Evolutionary conservation across 2,888 invertebrate genomes (phyloP).

Genomic region (Agrotis segetum): DNA sequence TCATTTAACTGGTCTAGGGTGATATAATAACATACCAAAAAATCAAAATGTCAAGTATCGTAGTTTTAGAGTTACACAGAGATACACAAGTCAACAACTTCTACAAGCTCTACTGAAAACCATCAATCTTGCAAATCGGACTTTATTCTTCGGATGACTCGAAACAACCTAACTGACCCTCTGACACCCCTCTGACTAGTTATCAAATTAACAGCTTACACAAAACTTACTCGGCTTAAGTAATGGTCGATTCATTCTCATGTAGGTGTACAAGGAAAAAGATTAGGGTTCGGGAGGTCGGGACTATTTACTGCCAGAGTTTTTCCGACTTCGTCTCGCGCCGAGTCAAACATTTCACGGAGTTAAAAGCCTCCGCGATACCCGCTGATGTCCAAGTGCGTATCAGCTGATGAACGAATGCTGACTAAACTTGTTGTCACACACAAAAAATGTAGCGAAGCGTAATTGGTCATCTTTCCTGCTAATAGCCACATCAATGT

Average conservation of each 20-base stretch:
- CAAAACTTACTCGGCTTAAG: conserved; percentile 53
- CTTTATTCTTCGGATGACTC: too few relatives aligned
- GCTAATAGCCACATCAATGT: conserved; percentile 57
- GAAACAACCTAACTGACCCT: conserved; percentile 43
- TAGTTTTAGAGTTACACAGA: too few relatives aligned
- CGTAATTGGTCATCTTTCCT: conserved; percentile 57
- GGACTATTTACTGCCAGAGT: conserved; percentile 46
- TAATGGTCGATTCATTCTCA: conserved; percentile 54
- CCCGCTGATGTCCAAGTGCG: conserved; percentile 35
- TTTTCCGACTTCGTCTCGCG: conserved; percentile 37
- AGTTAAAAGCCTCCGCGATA: conserved; percentile 45
- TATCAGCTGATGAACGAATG: conserved; percentile 21
- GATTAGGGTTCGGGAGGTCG: conserved; percentile 36
- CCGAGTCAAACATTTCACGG: conserved; percentile 47
- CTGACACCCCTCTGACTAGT: conserved; percentile 43
- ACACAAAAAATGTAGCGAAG: conserved; percentile 37
- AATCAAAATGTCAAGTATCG: too few relatives aligned
- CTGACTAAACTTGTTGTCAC: conserved; percentile 43
- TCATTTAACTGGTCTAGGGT: too few relatives aligned
- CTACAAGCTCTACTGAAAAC: too few relatives aligned
- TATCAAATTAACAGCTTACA: conserved; percentile 62
- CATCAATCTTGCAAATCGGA: too few relatives aligned
- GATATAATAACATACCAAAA: too few relatives aligned
- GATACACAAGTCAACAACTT: too few relatives aligned
- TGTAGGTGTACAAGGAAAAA: conserved; percentile 56